phyloP scores from a whole-genome alignment of 2,113 vertebrate species.

The Petaurus breviceps region DNA sequence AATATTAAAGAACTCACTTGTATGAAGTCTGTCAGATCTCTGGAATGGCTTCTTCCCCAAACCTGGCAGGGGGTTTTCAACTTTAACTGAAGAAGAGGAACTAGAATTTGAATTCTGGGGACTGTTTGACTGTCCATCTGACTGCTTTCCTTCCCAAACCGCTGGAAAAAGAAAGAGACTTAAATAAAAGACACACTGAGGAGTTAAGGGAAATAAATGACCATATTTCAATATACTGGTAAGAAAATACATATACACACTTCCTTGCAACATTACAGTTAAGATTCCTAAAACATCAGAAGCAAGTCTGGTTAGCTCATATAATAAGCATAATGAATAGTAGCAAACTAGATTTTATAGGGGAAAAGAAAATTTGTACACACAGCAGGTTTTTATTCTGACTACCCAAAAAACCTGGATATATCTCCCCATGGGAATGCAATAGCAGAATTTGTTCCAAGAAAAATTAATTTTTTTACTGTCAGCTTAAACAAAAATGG shows the following conservation, averaged over 20 bases:
- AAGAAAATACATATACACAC: background rate
- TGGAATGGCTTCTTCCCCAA: constrained; percentile 91
- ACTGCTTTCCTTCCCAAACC: constrained; percentile 88
- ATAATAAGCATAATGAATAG: background rate
- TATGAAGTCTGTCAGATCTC: constrained; percentile 91
- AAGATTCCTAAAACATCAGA: constrained; percentile 26
- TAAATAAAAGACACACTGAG: background rate
- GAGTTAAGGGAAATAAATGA: constrained; percentile 1
- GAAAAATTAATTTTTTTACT: constrained; percentile 1
- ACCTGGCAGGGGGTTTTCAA: constrained; percentile 87
- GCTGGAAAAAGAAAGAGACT: constrained; percentile 55
- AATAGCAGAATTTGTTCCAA: constrained; percentile 15
- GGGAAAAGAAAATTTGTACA: constrained; percentile 7
- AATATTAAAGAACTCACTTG: constrained; percentile 86
- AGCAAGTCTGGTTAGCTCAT: background rate
- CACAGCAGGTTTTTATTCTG: constrained; percentile 4
- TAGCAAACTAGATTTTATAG: constrained; percentile 24
- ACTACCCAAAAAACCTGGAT: background rate
- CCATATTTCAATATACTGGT: background rate
- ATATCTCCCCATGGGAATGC: constrained; percentile 17
- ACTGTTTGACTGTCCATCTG: constrained; percentile 82
- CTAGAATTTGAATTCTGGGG: constrained; percentile 85
- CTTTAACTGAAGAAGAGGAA: constrained; percentile 85
- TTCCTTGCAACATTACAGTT: constrained; percentile 34
- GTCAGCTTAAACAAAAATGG: background rate